phyloP scores from a whole-genome alignment of 2,113 vertebrate species.

The Acanthisitta chloris region DNA sequence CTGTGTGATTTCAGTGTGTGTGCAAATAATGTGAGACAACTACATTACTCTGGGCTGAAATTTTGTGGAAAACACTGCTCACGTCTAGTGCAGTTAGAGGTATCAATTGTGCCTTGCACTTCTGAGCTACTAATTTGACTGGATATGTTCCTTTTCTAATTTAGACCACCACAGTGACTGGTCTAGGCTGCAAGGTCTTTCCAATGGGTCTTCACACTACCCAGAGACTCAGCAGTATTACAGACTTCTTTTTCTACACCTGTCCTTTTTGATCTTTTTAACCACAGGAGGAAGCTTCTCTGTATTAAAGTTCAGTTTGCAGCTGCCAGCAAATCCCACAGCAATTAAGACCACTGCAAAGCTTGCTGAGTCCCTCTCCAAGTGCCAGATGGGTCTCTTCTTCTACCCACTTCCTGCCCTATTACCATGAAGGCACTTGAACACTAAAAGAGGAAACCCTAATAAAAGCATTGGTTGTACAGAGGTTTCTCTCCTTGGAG shows the following conservation, averaged over 20 bases:
- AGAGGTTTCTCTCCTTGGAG: not conserved
- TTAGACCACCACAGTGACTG: not conserved
- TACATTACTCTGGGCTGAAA: not conserved
- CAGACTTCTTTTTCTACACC: not conserved
- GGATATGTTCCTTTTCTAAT: not conserved
- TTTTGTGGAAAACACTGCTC: not conserved
- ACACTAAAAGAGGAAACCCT: not conserved
- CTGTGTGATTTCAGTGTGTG: not conserved
- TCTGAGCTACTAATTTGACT: not conserved
- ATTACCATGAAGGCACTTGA: not conserved
- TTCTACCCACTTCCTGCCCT: not conserved
- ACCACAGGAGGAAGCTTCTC: not conserved
- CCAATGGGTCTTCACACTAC: not conserved
- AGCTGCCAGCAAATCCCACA: constrained; percentile 11
- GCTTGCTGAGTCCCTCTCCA: not conserved
- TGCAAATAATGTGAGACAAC: not conserved
- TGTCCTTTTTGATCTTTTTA: not conserved
- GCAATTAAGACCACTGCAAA: not conserved
- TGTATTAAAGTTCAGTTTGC: not conserved
- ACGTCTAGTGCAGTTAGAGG: not conserved
- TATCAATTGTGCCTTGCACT: not conserved
- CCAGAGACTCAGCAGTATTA: not conserved
- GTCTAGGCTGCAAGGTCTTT: not conserved
- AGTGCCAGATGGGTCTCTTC: not conserved
- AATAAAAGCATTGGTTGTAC: not conserved